These are phyloP conservation scores for Craterocephalus amniculus DNA, from an alignment of 2,797 vertebrate genomes.

Conservation along the genomic window DNA sequence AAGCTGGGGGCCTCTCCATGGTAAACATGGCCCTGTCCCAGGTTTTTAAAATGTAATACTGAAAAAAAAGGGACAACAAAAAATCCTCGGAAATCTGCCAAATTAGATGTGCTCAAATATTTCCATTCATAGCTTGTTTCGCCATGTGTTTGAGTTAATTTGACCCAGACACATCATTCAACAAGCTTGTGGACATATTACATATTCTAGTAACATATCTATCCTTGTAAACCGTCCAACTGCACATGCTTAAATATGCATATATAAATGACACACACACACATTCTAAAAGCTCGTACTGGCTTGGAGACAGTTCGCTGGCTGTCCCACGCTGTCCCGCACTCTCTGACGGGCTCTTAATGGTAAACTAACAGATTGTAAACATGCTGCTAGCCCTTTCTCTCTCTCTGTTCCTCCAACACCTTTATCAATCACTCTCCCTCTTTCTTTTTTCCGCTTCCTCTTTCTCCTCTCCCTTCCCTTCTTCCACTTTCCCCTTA, in stretches of 20 bases:
- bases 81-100: background rate
- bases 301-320: constrained; percentile 62
- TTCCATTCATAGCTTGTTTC: constrained; percentile 4
- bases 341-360: constrained; percentile 93
- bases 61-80: background rate
- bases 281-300: constrained; percentile 45
- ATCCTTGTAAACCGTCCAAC: constrained; percentile 14
- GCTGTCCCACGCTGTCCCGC: constrained; percentile 86
- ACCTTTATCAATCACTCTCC: constrained; percentile 52
- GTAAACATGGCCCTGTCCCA: background rate
- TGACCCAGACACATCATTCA: constrained; percentile 18
- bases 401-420: constrained; percentile 34
- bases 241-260: constrained; percentile 37
- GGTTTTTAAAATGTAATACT: background rate
- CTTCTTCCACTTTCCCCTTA: constrained; percentile 77
- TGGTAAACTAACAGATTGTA: constrained; percentile 97
- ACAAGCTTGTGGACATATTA: constrained; percentile 21
- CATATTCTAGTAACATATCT: constrained; percentile 32
- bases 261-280: constrained; percentile 21
- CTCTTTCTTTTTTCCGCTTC: constrained; percentile 35
- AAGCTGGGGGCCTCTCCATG: no score
- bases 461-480: constrained; percentile 15
- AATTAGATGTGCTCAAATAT: background rate
- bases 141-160: constrained; percentile 18
- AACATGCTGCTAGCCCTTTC: constrained; percentile 86